Conservation (phyloP, 2,888 invertebrate species). For the Conistra vaccinii region DNA sequence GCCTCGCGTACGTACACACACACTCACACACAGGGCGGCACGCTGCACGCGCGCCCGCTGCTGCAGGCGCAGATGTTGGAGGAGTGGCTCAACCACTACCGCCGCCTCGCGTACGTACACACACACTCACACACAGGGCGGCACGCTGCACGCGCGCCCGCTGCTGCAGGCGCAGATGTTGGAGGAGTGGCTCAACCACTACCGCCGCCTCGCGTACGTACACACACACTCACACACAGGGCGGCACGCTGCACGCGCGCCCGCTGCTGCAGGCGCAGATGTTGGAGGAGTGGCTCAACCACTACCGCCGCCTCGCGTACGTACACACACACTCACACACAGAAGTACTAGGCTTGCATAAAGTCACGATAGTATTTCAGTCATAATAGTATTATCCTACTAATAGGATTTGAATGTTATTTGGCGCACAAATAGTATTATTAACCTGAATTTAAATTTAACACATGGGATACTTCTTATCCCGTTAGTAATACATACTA, state of each 20-base stretch:
- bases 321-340: constrained; percentile 90
- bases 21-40: constrained; percentile 90
- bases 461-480: too few relatives aligned
- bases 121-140: constrained; percentile 86
- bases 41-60: constrained; percentile 92
- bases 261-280: constrained; percentile 97
- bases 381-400: too few relatives aligned
- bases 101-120: constrained; percentile 93
- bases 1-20: constrained; percentile 91
- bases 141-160: constrained; percentile 72
- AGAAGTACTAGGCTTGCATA: too few relatives aligned
- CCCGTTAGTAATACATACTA: too few relatives aligned
- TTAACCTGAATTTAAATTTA: too few relatives aligned
- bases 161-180: constrained; percentile 95
- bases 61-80: constrained; percentile 94
- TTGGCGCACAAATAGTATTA: too few relatives aligned
- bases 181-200: constrained; percentile 98
- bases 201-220: constrained; percentile 92
- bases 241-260: constrained; percentile 93
- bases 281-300: constrained; percentile 97
- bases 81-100: constrained; percentile 98
- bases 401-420: too few relatives aligned
- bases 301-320: constrained; percentile 95
- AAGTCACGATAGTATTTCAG: too few relatives aligned
- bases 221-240: constrained; percentile 8